phyloP scores from a whole-genome alignment of 2,797 vertebrate species.

The Phylloscopus collybita region DNA sequence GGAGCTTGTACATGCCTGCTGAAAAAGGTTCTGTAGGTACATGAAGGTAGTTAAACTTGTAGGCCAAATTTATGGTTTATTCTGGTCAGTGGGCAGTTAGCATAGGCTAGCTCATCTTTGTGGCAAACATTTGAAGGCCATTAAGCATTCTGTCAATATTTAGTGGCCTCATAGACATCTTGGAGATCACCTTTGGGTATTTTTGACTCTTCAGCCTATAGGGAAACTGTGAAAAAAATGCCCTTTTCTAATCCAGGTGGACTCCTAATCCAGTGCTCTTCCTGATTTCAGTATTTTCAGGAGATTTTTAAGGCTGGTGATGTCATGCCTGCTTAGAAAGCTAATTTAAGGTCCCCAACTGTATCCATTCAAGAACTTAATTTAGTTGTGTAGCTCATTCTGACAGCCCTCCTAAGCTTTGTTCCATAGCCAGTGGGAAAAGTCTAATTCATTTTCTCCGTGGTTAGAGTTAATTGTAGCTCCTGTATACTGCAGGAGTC shows the following conservation, averaged over 20 bases:
- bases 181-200: background rate
- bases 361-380: background rate
- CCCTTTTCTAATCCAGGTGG: background rate
- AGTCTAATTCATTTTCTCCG: background rate
- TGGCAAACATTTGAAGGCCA: background rate
- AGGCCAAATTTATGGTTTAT: rapidly evolving
- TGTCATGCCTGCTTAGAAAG: background rate
- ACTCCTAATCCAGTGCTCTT: background rate
- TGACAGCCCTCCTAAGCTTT: background rate
- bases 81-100: background rate
- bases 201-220: background rate
- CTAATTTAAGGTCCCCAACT: background rate
- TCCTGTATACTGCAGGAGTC: background rate
- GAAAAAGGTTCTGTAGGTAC: background rate
- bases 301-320: background rate
- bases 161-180: background rate
- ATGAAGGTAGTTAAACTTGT: background rate
- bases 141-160: background rate
- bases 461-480: background rate
- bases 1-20: background rate
- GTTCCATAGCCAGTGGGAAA: background rate
- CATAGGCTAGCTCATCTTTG: background rate
- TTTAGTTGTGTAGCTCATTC: background rate
- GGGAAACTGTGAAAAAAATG: background rate
- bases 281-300: background rate